These are phyloP conservation scores for Rotaria magnacalcarata DNA, from an alignment of 2,888 invertebrate species.

Conservation along the genomic window DNA sequence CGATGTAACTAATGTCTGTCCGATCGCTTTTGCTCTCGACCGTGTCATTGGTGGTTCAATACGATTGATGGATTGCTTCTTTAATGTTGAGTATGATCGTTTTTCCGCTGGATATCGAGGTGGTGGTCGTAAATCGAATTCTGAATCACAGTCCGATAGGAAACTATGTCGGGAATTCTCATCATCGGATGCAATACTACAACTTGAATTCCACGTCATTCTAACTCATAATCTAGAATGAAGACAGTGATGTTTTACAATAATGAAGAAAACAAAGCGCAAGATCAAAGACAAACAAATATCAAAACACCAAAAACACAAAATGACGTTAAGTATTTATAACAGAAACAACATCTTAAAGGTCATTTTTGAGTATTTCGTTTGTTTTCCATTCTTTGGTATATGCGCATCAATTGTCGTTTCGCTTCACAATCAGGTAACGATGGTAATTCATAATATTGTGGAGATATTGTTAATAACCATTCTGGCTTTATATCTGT, in stretches of 20 bases:
- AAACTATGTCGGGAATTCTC: constrained; percentile 31
- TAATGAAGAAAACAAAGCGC: too few species aligned
- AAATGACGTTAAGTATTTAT: too few species aligned
- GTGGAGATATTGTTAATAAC: constrained; percentile 66
- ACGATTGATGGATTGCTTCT: not conserved
- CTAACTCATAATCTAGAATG: not conserved
- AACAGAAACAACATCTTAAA: constrained; percentile 85
- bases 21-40: constrained; percentile 15
- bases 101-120: not conserved
- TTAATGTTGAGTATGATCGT: not conserved
- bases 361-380: constrained; percentile 70
- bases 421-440: constrained; percentile 44
- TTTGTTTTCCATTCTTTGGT: constrained; percentile 30
- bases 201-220: constrained; percentile 10
- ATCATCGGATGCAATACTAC: constrained; percentile 27
- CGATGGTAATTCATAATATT: constrained; percentile 45
- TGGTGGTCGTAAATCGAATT: not conserved
- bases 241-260: not conserved
- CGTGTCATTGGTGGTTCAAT: constrained; percentile 22
- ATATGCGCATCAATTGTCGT: constrained; percentile 68
- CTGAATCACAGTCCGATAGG: constrained; percentile 4
- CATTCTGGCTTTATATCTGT: constrained; percentile 86
- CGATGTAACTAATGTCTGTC: too few species aligned
- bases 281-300: too few species aligned
- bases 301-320: too few species aligned